phyloP scores from a whole-genome alignment of 2,888 invertebrate species.

The Euphydryas editha region DNA sequence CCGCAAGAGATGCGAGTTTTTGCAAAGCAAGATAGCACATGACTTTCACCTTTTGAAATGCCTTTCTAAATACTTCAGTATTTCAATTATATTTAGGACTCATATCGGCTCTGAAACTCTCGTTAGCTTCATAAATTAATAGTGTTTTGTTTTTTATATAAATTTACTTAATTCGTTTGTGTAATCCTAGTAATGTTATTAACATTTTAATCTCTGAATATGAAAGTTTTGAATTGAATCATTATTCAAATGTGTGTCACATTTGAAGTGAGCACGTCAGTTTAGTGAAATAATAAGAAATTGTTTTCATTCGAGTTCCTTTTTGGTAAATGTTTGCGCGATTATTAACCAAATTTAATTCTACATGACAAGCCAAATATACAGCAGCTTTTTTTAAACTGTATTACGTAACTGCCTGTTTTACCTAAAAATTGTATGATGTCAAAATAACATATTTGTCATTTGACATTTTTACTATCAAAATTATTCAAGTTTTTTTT shows the following conservation, averaged over 20 bases:
- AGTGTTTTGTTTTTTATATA: neutral
- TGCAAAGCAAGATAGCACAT: constrained; percentile 77
- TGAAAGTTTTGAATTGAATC: constrained; percentile 18
- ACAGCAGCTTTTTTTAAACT: neutral
- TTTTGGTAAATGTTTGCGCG: neutral
- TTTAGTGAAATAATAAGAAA: constrained; percentile 5
- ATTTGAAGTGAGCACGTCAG: constrained; percentile 8
- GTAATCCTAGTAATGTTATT: neutral
- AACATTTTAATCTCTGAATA: constrained; percentile 9
- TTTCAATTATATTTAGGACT: constrained; percentile 43
- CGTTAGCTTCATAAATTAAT: neutral
- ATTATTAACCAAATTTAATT: neutral
- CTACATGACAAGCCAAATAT: constrained; percentile 7
- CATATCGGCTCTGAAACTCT: constrained; percentile 24
- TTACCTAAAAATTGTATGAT: too few species aligned
- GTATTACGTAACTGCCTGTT: neutral
- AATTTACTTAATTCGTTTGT: constrained; percentile 7
- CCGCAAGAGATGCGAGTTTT: constrained; percentile 80
- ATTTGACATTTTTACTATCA: neutral
- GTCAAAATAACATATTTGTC: too few species aligned
- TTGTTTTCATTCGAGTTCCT: neutral
- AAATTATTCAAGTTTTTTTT: neutral
- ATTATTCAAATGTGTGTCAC: constrained; percentile 22
- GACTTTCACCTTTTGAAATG: constrained; percentile 79
- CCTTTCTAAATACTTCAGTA: constrained; percentile 77